These are phyloP conservation scores for Allophyes oxyacanthae DNA, from an alignment of 2,888 invertebrate species.

Conservation along the genomic window DNA sequence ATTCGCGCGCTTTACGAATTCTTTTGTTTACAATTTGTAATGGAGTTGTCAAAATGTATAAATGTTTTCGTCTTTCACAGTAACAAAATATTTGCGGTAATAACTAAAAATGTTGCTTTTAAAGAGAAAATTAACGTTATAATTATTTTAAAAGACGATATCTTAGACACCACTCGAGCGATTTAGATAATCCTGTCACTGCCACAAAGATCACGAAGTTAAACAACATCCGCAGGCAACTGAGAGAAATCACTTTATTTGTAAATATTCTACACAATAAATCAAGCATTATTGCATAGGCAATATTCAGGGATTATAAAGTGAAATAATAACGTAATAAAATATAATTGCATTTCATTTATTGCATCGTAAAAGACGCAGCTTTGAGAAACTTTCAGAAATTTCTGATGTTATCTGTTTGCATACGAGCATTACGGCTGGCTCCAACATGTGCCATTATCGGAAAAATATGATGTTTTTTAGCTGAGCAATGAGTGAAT, in stretches of 20 bases:
- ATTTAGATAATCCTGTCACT: constrained; percentile 46
- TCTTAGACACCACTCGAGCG: constrained; percentile 22
- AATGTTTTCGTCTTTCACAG: constrained; percentile 17
- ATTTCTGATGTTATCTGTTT: constrained; percentile 38
- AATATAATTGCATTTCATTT: constrained; percentile 43
- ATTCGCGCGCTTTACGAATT: constrained; percentile 59
- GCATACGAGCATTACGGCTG: constrained; percentile 60
- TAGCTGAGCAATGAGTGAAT: constrained; percentile 82
- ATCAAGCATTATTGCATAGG: constrained; percentile 30
- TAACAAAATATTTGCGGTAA: constrained; percentile 12
- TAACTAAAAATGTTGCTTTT: constrained; percentile 11
- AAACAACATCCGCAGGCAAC: constrained; percentile 20
- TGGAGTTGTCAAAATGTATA: constrained; percentile 63
- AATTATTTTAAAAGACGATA: constrained; percentile 20
- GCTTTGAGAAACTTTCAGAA: constrained; percentile 25
- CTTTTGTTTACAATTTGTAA: constrained; percentile 52
- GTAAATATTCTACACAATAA: constrained; percentile 35
- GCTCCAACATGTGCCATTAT: constrained; percentile 76
- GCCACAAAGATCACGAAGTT: constrained; percentile 38
- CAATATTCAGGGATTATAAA: constrained; percentile 18
- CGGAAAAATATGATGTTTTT: constrained; percentile 82
- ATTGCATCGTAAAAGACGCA: constrained; percentile 23
- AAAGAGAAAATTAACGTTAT: constrained; percentile 12
- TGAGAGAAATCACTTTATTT: constrained; percentile 28
- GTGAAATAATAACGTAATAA: constrained; percentile 40